Percentiles rank a stretch among this genome's conserved stretches.
phyloP scores from a whole-genome alignment of 2,113 vertebrate genomes.

The Tautogolabrus adspersus region DNA sequence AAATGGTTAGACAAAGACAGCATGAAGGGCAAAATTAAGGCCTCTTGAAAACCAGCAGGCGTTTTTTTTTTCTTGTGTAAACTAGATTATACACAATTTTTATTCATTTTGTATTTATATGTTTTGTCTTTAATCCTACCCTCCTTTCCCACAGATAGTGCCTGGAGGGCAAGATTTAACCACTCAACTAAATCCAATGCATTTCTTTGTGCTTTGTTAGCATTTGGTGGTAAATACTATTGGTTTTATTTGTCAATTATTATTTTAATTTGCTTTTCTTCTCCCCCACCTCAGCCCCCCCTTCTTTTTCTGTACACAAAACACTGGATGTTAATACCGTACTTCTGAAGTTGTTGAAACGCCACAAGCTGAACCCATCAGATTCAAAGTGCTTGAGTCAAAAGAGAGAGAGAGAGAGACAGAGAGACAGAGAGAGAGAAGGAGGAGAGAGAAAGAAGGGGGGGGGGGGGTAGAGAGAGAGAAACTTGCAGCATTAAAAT shows the following conservation, averaged over 20 bases:
- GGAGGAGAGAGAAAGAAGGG: constrained; percentile 22
- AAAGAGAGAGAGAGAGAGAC: constrained; percentile 66
- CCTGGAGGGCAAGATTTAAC: constrained; percentile 52
- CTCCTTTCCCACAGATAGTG: constrained; percentile 38
- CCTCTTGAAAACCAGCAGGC: not conserved
- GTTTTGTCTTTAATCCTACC: constrained; percentile 45
- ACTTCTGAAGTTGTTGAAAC: constrained; percentile 76
- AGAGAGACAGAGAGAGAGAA: constrained; percentile 48
- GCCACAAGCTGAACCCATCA: constrained; percentile 80
- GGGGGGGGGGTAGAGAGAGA: constrained; percentile 41
- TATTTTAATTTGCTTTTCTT: constrained; percentile 51
- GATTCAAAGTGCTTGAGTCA: constrained; percentile 82
- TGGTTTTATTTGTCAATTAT: constrained; percentile 59
- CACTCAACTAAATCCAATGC: constrained; percentile 56
- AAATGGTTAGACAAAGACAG: constrained; percentile 4
- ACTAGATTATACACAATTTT: constrained; percentile 13
- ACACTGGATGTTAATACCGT: constrained; percentile 64
- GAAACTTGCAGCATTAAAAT: constrained; percentile 87
- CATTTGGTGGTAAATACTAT: constrained; percentile 47
- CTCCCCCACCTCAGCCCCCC: not conserved
- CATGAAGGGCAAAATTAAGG: constrained; percentile 7
- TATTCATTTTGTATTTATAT: constrained; percentile 31
- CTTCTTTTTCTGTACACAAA: constrained; percentile 46
- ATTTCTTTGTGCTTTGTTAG: constrained; percentile 51
- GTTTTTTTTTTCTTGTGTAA: not conserved